phyloP scores from a whole-genome alignment of 2,888 invertebrate genomes.

The Caenorhabditis sinica region DNA sequence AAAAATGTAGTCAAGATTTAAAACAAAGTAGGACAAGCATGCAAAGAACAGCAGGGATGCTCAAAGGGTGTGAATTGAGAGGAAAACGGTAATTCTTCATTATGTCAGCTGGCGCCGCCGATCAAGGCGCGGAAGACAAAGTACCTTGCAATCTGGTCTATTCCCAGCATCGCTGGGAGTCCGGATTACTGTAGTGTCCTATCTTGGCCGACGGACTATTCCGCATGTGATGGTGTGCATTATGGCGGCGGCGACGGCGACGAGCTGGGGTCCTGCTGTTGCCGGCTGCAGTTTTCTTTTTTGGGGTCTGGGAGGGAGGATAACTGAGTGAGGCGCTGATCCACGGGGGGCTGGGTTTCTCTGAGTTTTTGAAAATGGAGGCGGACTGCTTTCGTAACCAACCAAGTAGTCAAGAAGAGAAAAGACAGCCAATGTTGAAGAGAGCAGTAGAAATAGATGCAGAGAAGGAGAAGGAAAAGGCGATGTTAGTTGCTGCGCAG shows the following conservation, averaged over 20 bases:
- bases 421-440: slow-evolving; percentile 52
- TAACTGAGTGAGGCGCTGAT: slow-evolving; percentile 65
- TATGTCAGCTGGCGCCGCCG: slow-evolving; percentile 1
- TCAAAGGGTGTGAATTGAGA: slow-evolving; percentile 8
- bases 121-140: slow-evolving; percentile 16
- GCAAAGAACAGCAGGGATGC: slow-evolving; percentile 4
- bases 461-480: slow-evolving; percentile 48
- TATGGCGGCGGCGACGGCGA: slow-evolving; percentile 30
- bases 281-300: slow-evolving; percentile 52
- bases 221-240: slow-evolving; percentile 65
- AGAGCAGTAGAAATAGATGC: slow-evolving; percentile 57
- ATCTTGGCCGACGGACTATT: slow-evolving; percentile 66
- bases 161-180: slow-evolving; percentile 78
- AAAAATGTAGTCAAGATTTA: neutral
- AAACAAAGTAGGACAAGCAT: slow-evolving; percentile 5
- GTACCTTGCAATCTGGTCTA: slow-evolving; percentile 82
- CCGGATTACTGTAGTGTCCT: slow-evolving; percentile 55
- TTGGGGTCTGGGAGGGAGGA: slow-evolving; percentile 42
- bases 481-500: slow-evolving; percentile 56
- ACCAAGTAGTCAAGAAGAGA: neutral
- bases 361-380: slow-evolving; percentile 64
- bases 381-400: slow-evolving; percentile 57
- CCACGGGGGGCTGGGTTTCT: slow-evolving; percentile 65
- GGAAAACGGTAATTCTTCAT: slow-evolving; percentile 4
- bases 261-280: slow-evolving; percentile 54